Evolutionary conservation across 1,140 invertebrate genomes (phyloP), one percentile per base, ranked within the genome.

Genomic region (Orussus abietinus): DNA sequence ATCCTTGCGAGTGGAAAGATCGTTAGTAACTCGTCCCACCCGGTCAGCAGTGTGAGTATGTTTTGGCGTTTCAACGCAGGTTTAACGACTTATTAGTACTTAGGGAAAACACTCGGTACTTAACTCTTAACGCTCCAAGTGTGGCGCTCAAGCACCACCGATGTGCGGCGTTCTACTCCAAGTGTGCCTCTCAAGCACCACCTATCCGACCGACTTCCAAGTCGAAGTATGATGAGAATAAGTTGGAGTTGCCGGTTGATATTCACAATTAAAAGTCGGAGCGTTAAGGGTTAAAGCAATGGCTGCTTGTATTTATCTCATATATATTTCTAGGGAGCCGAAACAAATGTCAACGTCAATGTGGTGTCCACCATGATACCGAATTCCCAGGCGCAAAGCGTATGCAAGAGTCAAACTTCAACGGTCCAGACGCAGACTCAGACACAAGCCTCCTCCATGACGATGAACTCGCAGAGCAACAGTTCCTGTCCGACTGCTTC

Each of bases 1-100:
- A 79, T 80, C 46, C 47, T 80, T 20, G 59, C 75, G 6, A 72
- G 70, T 47, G 78, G 77, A 5, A 80, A 79, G 55, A 53, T 77
- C 32, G 61, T 79, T 15, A 65, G 58, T 41, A 62, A 54, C 43
- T 53, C 53, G 22, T 59, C 63, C 17, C 64, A 64, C 47, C 49
- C 62, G 17, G 32, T 65, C 30, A 57, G 42, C 26, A 58, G 44
- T 38, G 67, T 69, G 55, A 66, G 62, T 52, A 31, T 47, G 9
- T 15, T n/a, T 25, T 25, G 6, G 6, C 22, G 6, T 25, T n/a
- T n/a, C n/a, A n/a, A n/a, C n/a, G n/a, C n/a, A n/a, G n/a, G n/a
- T n/a, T n/a, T n/a, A n/a, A n/a, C n/a, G n/a, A n/a, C n/a, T n/a
- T n/a, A n/a, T n/a, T n/a, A n/a, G n/a, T n/a, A n/a, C n/a, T n/a